Evolutionary conservation across 2,888 invertebrate genomes (phyloP), one percentile per base, ranked within the genome.

Genomic region (Proisotoma minuta): DNA sequence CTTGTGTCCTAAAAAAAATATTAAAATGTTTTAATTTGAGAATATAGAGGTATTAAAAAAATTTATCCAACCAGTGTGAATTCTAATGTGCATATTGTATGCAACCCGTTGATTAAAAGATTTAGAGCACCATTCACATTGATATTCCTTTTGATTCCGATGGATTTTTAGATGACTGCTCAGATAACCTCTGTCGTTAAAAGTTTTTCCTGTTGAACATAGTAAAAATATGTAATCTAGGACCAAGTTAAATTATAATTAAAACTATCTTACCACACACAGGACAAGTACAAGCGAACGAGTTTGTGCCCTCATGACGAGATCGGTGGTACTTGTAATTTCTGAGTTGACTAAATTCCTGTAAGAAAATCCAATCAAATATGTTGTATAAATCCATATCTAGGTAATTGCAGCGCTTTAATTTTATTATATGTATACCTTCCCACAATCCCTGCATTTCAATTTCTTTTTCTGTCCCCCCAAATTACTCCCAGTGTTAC

Each of bases 111-210:
- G 90, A 77, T 90, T 90, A 77, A 91, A 91, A 22, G 89, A 85
- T 77, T 90, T 90, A 1, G 88, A 88, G 75, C 90, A 91, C 73
- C 85, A 84, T 24, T 86, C 83, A 75, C 90, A 72, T 40, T 69
- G 58, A 48, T 72, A 72, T 60, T 74, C 74, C 60, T 74, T 75
- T 65, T 85, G 84, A 76, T 89, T 89, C 67, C 84, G 83, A 78
- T 90, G 90, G 71, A 90, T 90, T 79, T 90, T 90, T 86, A 90
- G 85, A 76, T 90, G 90, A 70, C 88, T 89, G 78, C 89, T 89
- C 10, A 90, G 81, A 76, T 90, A 90, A 34, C 63, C 70, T 27
- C 69, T 83, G 75, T 90, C 90, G 77, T 90, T 90, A 78, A 90
- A 90, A 72, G 85, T 84, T 78, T 90, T 90, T 26, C n/a, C n/a